phyloP scores from a whole-genome alignment of 2,888 invertebrate species.

The Salticus scenicus region DNA sequence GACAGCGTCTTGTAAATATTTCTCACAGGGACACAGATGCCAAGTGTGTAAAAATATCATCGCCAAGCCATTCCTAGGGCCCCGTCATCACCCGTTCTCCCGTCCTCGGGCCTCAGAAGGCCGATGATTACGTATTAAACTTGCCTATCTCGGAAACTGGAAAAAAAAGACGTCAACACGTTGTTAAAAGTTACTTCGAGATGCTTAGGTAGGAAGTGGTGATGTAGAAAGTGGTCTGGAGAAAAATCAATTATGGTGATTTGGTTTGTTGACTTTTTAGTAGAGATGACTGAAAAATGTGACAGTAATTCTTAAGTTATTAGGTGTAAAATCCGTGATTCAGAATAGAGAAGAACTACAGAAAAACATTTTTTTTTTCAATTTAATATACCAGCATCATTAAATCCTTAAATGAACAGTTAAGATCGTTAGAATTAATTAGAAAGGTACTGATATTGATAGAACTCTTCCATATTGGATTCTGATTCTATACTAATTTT shows the following conservation, averaged over 20 bases:
- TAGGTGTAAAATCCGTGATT: no score
- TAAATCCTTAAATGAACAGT: no score
- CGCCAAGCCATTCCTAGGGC: constrained; percentile 39
- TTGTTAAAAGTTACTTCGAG: neutral
- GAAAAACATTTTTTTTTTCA: no score
- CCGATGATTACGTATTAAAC: constrained; percentile 13
- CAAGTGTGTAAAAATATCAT: constrained; percentile 67
- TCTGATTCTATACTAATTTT: no score
- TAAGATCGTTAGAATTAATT: no score
- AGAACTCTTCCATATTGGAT: no score
- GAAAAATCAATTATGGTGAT: neutral
- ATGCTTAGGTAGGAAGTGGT: constrained; percentile 1
- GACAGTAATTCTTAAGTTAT: no score
- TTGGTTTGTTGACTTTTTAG: neutral
- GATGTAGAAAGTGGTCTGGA: neutral
- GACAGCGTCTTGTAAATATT: constrained; percentile 68
- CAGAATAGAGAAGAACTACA: no score
- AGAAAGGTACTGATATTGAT: no score
- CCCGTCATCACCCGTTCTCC: constrained; percentile 46
- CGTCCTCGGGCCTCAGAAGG: constrained; percentile 12
- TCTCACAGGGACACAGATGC: constrained; percentile 67
- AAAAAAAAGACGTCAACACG: constrained; percentile 39
- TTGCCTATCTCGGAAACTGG: neutral
- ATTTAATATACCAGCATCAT: no score
- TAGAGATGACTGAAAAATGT: no score